phyloP scores from a whole-genome alignment of 35 echinoderm and acorn worm species.

The Ptychodera flava region DNA sequence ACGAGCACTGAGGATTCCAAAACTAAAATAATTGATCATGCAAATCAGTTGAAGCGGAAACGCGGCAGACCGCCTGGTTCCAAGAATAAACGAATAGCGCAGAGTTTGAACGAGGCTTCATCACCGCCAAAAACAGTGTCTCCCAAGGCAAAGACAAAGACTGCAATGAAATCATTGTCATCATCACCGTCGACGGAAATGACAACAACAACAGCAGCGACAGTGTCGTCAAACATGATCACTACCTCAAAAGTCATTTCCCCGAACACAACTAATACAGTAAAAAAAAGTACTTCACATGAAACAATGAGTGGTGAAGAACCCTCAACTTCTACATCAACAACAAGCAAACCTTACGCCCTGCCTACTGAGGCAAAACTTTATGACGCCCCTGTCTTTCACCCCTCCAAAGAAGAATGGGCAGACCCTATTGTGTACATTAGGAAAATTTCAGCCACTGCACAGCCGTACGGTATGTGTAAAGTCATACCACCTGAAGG shows the following conservation, averaged over 20 bases:
- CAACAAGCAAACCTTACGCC: background rate
- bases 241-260: background rate
- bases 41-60: too few relatives aligned
- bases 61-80: conserved; percentile 29
- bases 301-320: background rate
- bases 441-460: conserved; percentile 35
- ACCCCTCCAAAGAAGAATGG: conserved; percentile 69
- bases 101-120: background rate
- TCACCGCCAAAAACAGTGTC: too few relatives aligned
- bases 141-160: too few relatives aligned
- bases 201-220: background rate
- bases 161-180: too few relatives aligned
- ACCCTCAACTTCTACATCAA: background rate
- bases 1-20: too few relatives aligned
- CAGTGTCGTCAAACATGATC: background rate
- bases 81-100: conserved; percentile 22
- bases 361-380: background rate
- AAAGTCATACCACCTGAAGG: conserved; percentile 87
- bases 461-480: conserved; percentile 66
- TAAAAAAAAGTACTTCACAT: background rate
- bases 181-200: background rate
- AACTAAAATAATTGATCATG: too few relatives aligned
- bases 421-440: conserved; percentile 67
- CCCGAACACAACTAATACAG: background rate
- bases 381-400: conserved; percentile 60